A percentile compares a stretch with the other conserved stretches of the same genome.
Conservation (phyloP, 2,113 vertebrate genomes). For the Hucho hucho region DNA sequence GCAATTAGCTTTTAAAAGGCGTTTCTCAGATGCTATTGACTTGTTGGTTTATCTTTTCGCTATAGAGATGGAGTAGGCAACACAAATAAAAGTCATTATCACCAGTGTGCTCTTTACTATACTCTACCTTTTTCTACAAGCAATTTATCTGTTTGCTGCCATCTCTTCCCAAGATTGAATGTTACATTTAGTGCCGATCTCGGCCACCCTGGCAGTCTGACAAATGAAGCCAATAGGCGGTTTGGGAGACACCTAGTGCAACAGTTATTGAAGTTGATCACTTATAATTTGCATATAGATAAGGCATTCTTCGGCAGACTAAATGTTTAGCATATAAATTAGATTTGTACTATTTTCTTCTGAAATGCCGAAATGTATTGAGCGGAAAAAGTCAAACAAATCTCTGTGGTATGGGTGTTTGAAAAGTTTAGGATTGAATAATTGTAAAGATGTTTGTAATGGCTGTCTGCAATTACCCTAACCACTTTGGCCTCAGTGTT, state of each 20-base stretch:
- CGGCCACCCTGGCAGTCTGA: constrained; percentile 65
- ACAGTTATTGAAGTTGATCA: constrained; percentile 76
- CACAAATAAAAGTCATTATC: constrained; percentile 61
- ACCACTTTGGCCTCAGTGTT: no score
- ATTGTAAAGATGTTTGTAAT: constrained; percentile 37
- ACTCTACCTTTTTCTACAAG: constrained; percentile 28
- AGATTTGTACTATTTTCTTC: constrained; percentile 47
- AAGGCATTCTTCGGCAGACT: constrained; percentile 71
- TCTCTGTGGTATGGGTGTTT: constrained; percentile 33
- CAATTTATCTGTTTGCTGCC: constrained; percentile 65
- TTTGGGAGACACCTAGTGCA: constrained; percentile 67
- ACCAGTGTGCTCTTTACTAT: constrained; percentile 44
- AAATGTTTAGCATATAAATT: constrained; percentile 78
- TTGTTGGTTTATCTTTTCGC: constrained; percentile 53
- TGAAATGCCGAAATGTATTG: constrained; percentile 43
- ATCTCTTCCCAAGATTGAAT: constrained; percentile 57
- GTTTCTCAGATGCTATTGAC: constrained; percentile 51
- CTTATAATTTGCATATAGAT: constrained; percentile 80
- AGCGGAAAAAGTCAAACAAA: constrained; percentile 39
- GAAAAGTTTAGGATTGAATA: constrained; percentile 30
- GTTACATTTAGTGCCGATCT: constrained; percentile 57
- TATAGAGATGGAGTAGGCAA: constrained; percentile 60
- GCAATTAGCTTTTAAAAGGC: constrained; percentile 5
- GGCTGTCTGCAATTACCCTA: not conserved
- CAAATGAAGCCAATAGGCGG: constrained; percentile 70